Evolutionary conservation across 2,888 invertebrate genomes (phyloP).

Genomic region (Hirtodrosophila duncani): DNA sequence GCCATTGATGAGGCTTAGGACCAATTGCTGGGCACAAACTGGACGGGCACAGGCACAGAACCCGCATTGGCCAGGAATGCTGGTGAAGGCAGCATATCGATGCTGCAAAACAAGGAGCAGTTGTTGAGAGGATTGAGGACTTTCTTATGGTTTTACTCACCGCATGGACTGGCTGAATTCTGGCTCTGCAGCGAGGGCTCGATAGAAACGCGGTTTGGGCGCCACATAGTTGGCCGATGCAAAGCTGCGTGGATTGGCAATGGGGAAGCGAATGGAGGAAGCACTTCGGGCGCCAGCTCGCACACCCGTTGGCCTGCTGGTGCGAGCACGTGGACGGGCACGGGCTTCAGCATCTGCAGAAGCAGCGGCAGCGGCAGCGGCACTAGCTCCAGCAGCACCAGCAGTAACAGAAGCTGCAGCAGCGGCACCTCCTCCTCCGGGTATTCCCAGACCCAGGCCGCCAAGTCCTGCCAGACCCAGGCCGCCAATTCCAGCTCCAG

Average conservation of each 20-base stretch:
- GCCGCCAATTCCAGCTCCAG: conserved; percentile 25
- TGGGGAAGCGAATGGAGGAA: conserved; percentile 56
- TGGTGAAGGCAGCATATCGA: conserved; percentile 56
- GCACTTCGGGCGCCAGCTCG: neutral
- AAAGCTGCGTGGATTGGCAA: conserved; percentile 64
- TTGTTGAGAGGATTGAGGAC: neutral
- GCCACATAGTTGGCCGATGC: conserved; percentile 68
- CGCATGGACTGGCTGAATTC: conserved; percentile 41
- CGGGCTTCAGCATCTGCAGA: conserved; percentile 6
- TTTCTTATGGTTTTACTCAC: conserved; percentile 18
- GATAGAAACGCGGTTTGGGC: conserved; percentile 62
- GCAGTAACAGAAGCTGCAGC: conserved; percentile 8
- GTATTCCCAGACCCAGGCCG: conserved; percentile 5
- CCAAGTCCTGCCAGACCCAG: conserved; percentile 8
- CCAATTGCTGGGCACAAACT: conserved; percentile 71
- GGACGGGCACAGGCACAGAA: too few species aligned
- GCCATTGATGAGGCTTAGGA: too few species aligned
- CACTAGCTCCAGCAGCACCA: conserved; percentile 11
- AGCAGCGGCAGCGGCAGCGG: conserved; percentile 9
- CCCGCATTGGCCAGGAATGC: conserved; percentile 53
- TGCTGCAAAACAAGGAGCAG: conserved; percentile 9
- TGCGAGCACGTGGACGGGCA: conserved; percentile 4
- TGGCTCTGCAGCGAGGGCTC: conserved; percentile 39
- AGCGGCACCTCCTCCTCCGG: conserved; percentile 1
- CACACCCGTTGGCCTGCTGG: conserved; percentile 8